phyloP scores from a whole-genome alignment of 2,113 vertebrate genomes.

The Tetrax tetrax region DNA sequence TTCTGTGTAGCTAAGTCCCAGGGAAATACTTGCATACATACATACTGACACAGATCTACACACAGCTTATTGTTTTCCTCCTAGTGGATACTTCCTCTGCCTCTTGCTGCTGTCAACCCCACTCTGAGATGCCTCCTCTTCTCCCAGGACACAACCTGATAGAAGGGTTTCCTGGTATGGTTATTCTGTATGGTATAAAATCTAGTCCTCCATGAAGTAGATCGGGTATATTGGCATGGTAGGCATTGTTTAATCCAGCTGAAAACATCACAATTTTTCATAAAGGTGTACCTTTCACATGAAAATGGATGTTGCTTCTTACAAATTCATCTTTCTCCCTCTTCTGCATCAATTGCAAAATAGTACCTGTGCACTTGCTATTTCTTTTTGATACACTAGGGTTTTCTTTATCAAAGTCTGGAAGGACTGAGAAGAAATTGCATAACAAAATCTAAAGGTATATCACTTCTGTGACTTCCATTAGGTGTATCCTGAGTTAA shows the following conservation, averaged over 20 bases:
- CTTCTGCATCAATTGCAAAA: not conserved
- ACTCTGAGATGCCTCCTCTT: not conserved
- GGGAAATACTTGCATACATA: not conserved
- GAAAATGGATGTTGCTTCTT: not conserved
- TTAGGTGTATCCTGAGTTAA: not conserved
- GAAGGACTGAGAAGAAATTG: not conserved
- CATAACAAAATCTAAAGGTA: not conserved
- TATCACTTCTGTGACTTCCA: not conserved
- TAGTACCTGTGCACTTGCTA: not conserved
- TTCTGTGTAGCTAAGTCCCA: not conserved
- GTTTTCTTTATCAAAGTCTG: not conserved
- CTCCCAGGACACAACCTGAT: rapidly evolving
- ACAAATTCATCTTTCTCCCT: not conserved
- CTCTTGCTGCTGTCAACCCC: not conserved
- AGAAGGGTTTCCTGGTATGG: not conserved
- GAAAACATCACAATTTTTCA: not conserved
- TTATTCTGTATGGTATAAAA: not conserved
- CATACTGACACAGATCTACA: not conserved
- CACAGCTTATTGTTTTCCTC: not conserved
- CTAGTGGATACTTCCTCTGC: not conserved
- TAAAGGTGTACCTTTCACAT: not conserved
- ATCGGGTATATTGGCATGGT: not conserved
- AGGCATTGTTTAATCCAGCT: not conserved
- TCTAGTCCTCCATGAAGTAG: not conserved
- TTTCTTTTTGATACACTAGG: not conserved